Conservation (phyloP, 2,888 invertebrate genomes). For the Parthenolecanium corni region DNA sequence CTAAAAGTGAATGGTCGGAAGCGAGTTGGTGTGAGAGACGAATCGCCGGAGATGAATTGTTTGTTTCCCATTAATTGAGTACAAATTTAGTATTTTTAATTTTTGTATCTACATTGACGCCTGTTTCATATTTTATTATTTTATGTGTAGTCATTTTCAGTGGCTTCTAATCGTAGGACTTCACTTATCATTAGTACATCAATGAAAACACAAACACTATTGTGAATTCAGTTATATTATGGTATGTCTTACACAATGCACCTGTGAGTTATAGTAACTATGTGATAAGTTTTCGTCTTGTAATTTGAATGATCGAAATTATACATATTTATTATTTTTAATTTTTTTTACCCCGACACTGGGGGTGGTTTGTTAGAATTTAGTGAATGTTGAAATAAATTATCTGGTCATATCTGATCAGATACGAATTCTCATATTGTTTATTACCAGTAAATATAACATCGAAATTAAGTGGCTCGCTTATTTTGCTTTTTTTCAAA, state of each 20-base stretch:
- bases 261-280: background rate
- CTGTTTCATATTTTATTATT: background rate
- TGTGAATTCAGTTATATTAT: background rate
- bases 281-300: background rate
- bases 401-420: too few species aligned
- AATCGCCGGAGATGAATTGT: too few species aligned
- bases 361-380: too few species aligned
- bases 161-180: background rate
- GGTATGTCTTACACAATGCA: background rate
- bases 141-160: background rate
- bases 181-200: background rate
- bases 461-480: background rate
- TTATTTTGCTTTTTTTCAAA: background rate
- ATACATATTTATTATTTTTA: too few species aligned
- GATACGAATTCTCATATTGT: background rate
- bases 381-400: too few species aligned
- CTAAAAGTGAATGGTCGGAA: too few species aligned
- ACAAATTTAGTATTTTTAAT: background rate
- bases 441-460: background rate
- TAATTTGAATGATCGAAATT: background rate
- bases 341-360: too few species aligned
- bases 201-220: background rate
- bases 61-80: too few species aligned
- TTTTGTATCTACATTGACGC: constrained; percentile 21
- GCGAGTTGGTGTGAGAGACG: too few species aligned